Base-by-base conservation (phyloP, 2,888 invertebrate genomes). In the Julus scandinavius region DNA sequence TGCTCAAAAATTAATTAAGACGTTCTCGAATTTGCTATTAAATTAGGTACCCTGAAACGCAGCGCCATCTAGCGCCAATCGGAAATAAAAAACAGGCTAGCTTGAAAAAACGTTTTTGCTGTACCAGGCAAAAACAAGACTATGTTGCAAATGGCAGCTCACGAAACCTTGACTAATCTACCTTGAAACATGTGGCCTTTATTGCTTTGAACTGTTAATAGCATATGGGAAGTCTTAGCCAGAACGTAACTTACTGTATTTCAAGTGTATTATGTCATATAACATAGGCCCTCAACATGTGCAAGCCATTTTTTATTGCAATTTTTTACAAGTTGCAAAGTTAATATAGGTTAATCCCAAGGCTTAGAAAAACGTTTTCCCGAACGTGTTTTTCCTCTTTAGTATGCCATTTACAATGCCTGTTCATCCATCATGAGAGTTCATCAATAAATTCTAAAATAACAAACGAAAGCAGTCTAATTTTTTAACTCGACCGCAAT, bases 111-210 rank as follows among this genome's bases (percentile, higher is more conserved):
- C 54, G 17, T 54, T 17, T 54, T 80, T 11, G 29, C 80, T 38
- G 29, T 38, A 29, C 11, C 20, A 38, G 54, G 20, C 80, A 13
- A 13, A 38, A 29, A 13, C 3, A 80, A 11, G 2, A 7, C 13
- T 80, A 38, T 11, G 38, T 20, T 38, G 7, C 38, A 80, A 80
- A 20, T 80, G 80, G 80, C 20, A 7, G 13, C 38, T 11, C 80
- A 80, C 11, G 38, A 80, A 80, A 80, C 80, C 80, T 80, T 80
- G 80, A 38, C 80, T 29, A 38, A 80, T 80, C 20, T 80, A 80
- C 80, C 80, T 80, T 80, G 80, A 80, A 80, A 38, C 80, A 80
- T 38, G 38, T 80, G 80, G 80, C 80, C 80, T 80, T 80, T 80
- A 38, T 38, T 80, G 80, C 80, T 80, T 80, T 20, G 20, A 72